Conservation (phyloP, 2,888 invertebrate genomes). For the Tetragnatha montana region DNA sequence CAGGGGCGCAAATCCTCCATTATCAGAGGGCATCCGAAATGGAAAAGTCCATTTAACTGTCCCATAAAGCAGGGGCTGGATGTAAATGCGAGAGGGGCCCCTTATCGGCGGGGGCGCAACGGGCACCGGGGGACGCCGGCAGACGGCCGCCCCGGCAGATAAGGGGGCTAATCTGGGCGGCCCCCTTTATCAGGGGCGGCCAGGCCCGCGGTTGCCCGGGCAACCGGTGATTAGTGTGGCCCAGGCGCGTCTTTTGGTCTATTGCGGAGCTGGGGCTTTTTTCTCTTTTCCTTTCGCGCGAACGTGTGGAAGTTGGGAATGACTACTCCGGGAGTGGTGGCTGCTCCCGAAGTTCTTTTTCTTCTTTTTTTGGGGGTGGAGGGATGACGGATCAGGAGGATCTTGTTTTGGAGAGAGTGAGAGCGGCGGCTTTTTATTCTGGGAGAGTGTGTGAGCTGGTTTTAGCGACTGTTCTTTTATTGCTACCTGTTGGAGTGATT, state of each 20-base stretch:
- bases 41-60: conserved; percentile 63
- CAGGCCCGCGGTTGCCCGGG: conserved; percentile 51
- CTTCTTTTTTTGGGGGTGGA: neutral
- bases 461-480: too few species aligned
- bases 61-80: conserved; percentile 62
- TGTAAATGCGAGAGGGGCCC: conserved; percentile 62
- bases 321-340: neutral
- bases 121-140: conserved; percentile 67
- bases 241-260: conserved; percentile 29
- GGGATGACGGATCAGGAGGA: neutral
- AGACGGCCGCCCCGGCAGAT: conserved; percentile 45
- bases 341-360: neutral
- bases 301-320: conserved; percentile 13
- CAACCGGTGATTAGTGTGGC: conserved; percentile 57
- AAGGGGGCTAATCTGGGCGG: conserved; percentile 51
- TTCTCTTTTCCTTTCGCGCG: neutral
- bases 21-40: conserved; percentile 23
- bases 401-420: neutral
- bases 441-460: conserved; percentile 2
- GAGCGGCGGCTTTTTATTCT: neutral
- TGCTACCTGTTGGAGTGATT: too few species aligned
- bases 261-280: conserved; percentile 1
- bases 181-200: conserved; percentile 62
- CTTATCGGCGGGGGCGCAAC: conserved; percentile 48
- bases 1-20: conserved; percentile 12